Base-by-base conservation (phyloP, 2,113 vertebrate genomes). In the Alces alces region DNA sequence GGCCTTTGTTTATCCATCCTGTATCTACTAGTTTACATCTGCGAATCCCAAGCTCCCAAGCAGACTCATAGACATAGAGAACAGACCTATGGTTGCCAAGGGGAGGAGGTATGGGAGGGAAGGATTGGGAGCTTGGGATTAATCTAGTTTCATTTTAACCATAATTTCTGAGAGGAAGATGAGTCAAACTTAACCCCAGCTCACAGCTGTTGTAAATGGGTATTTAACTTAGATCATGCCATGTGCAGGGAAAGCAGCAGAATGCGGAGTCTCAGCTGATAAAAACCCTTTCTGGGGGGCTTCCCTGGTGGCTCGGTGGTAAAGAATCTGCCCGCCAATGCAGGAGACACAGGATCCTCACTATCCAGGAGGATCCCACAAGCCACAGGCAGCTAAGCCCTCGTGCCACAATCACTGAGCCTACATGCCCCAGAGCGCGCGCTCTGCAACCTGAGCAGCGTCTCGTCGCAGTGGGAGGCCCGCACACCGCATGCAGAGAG, bases 371-470 rank as follows among this genome's bases (percentile, higher is more conserved):
- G 70, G 70, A 14, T 76, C 23, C 70, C 70, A 13, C 23, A 73
- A n/a, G n/a, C 70, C 70, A 25, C 36, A 43, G 36, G 36, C 66
- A 73, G 7, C 36, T 25, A 73, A 39, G 11, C 66, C 66, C 36
- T 6, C 5, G 66, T 1, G 0, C 70, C 70, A 14, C 23, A 4
- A 0, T 27, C 36, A 7, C 70, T 1, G 23, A 14, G 70, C 39
- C 70, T 27, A 12, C 23, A 76, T 0, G 39, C 70, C 70, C 70
- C 7, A 27, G 7, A 27, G 70, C 70, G 2, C 1, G 36, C 1
- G 19, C 66, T 13, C 66, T 43, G 70, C 70, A 76, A 25, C 70
- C 36, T 2, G 39, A 43, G 70, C 27, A 76, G 39, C 70, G 27
- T 76, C 39, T 76, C 39, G 27, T 14, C 12, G 0, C 23, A 15